Percentiles rank a stretch among this genome's conserved stretches.
Conservation (phyloP, 2,888 invertebrate genomes). For the Labia minor region DNA sequence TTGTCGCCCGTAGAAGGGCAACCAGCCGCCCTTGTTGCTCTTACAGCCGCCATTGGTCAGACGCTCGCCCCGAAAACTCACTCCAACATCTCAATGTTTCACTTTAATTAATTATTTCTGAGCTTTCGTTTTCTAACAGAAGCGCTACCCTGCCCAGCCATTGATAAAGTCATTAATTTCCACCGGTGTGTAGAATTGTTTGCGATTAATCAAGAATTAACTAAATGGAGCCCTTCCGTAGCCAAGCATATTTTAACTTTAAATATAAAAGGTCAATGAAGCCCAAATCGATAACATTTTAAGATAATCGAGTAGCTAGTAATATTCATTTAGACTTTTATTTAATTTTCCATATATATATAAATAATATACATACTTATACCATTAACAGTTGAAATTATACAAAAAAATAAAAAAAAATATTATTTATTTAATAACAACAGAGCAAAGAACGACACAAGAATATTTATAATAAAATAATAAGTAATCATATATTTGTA, state of each 20-base stretch:
- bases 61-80: not conserved
- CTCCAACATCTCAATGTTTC: slow-evolving; percentile 13
- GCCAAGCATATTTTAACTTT: not conserved
- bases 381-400: no score
- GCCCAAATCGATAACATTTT: no score
- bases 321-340: no score
- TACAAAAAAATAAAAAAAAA: no score
- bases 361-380: no score
- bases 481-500: no score
- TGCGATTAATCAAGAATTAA: slow-evolving; percentile 13
- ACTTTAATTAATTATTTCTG: slow-evolving; percentile 13
- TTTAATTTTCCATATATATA: no score
- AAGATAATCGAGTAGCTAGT: no score
- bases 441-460: no score
- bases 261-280: slow-evolving; percentile 7
- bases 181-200: not conserved
- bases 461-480: no score
- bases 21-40: not conserved
- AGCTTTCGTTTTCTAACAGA: slow-evolving; percentile 1
- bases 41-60: not conserved
- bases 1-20: not conserved
- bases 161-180: slow-evolving; percentile 7
- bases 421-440: no score
- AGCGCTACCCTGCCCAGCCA: slow-evolving; percentile 1
- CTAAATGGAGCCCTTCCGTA: not conserved